phyloP scores from a whole-genome alignment of 2,113 vertebrate species.

The Cyanistes caeruleus region DNA sequence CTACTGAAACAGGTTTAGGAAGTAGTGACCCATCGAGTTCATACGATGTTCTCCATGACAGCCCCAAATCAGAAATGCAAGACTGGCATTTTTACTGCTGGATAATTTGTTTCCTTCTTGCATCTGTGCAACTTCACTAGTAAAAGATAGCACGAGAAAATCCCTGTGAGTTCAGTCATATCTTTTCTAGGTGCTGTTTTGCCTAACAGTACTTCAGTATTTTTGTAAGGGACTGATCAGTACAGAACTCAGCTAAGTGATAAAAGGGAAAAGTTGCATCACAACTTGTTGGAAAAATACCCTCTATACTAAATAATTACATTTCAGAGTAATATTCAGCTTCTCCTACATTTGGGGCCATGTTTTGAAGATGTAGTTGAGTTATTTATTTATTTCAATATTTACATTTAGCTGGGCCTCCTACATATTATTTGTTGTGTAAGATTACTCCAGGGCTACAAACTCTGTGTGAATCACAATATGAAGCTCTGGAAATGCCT shows the following conservation, averaged over 20 bases:
- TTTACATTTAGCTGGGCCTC: background rate
- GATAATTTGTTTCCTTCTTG: background rate
- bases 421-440: background rate
- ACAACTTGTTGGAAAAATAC: background rate
- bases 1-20: background rate
- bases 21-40: background rate
- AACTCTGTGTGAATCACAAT: background rate
- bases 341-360: background rate
- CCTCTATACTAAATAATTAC: background rate
- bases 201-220: background rate
- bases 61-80: background rate
- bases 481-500: slow-evolving; percentile 41
- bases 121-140: background rate
- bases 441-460: background rate
- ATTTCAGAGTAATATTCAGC: background rate
- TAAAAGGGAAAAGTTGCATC: background rate
- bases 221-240: background rate
- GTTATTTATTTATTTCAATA: background rate
- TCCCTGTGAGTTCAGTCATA: background rate
- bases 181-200: background rate
- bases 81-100: background rate
- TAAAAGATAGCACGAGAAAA: background rate
- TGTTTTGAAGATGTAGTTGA: background rate
- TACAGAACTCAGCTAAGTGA: background rate
- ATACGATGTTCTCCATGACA: background rate